Conservation (phyloP, 2,113 vertebrate species). For the Electrona antarctica region DNA sequence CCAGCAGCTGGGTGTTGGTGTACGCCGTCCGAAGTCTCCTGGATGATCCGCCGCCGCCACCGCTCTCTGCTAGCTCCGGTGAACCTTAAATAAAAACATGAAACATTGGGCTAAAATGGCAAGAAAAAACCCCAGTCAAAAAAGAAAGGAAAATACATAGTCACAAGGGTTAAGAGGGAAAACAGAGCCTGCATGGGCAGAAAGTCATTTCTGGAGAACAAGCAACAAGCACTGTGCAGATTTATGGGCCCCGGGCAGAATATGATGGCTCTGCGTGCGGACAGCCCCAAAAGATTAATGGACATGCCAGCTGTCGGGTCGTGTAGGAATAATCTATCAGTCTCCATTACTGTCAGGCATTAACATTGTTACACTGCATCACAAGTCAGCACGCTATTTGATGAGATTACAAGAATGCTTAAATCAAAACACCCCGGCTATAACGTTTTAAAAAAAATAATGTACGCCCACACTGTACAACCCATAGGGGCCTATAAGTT, state of each 20-base stretch:
- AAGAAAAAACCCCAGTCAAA: background rate
- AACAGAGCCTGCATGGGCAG: conserved; percentile 17
- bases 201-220: conserved; percentile 67
- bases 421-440: conserved; percentile 54
- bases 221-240: conserved; percentile 68
- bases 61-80: conserved; percentile 85
- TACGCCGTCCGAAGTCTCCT: conserved; percentile 95
- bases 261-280: conserved; percentile 83
- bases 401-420: conserved; percentile 63
- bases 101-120: conserved; percentile 24
- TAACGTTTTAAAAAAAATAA: background rate
- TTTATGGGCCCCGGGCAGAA: conserved; percentile 74
- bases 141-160: conserved; percentile 7
- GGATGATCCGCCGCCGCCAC: conserved; percentile 77
- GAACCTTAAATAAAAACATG: conserved; percentile 85
- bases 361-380: conserved; percentile 89
- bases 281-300: conserved; percentile 93
- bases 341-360: conserved; percentile 98
- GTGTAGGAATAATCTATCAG: conserved; percentile 95
- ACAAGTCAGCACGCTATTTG: conserved; percentile 76
- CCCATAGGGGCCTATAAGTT: conserved; percentile 22
- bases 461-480: conserved; percentile 48
- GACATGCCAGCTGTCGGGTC: conserved; percentile 94
- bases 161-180: background rate
- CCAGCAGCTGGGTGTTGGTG: conserved; percentile 97